Conservation (phyloP, 1,140 invertebrate species). For the Drosophila neocordata region DNA sequence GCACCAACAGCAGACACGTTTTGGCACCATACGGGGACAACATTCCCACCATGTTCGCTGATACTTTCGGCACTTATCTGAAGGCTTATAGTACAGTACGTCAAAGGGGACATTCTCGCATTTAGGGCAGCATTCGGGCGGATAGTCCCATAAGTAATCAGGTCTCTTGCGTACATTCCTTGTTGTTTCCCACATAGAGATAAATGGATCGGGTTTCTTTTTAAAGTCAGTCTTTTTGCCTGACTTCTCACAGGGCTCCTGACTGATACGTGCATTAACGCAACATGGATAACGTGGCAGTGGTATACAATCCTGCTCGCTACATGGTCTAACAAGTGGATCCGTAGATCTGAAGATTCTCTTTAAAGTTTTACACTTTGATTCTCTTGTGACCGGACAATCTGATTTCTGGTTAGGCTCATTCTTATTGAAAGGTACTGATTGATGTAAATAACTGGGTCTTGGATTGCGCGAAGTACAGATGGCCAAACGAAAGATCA, state of each 20-base stretch:
- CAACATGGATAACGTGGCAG: slow-evolving; percentile 11
- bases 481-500: background rate
- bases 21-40: slow-evolving; percentile 48
- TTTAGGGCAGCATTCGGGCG: slow-evolving; percentile 40
- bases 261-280: background rate
- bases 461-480: background rate
- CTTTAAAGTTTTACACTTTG: background rate
- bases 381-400: slow-evolving; percentile 1
- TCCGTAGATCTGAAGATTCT: slow-evolving; percentile 19
- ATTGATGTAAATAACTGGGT: background rate
- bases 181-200: slow-evolving; percentile 39
- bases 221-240: background rate
- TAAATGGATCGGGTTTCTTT: background rate
- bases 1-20: slow-evolving; percentile 43
- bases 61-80: slow-evolving; percentile 42
- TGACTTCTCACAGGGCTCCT: background rate
- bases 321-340: slow-evolving; percentile 14
- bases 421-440: background rate
- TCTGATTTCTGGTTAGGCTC: background rate
- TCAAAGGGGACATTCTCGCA: slow-evolving; percentile 49
- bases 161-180: background rate
- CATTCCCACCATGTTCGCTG: slow-evolving; percentile 75
- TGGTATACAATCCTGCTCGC: slow-evolving; percentile 11
- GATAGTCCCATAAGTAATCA: slow-evolving; percentile 25
- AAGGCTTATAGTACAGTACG: slow-evolving; percentile 49